phyloP scores from a whole-genome alignment of 2,797 vertebrate species.

The Microctenopoma lineatum region DNA sequence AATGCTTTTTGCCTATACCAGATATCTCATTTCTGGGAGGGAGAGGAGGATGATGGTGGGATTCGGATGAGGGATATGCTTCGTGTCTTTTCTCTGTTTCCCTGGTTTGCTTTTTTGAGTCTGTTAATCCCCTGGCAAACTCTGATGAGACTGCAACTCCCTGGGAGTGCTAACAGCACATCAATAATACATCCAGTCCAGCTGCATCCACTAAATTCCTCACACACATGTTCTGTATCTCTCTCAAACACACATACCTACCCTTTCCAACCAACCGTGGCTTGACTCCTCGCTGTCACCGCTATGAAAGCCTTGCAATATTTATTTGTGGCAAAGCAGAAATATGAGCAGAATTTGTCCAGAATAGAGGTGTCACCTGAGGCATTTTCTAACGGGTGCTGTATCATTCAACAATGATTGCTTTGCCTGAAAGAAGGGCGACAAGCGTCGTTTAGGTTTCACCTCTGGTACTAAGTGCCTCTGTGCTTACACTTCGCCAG shows the following conservation, averaged over 20 bases:
- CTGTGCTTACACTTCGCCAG: slow-evolving; percentile 57
- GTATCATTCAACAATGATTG: slow-evolving; percentile 62
- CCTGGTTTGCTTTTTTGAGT: slow-evolving; percentile 72
- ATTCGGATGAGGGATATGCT: slow-evolving; percentile 51
- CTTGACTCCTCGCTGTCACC: slow-evolving; percentile 69
- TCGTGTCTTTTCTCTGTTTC: slow-evolving; percentile 65
- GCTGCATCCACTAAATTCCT: slow-evolving; percentile 70
- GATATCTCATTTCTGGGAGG: slow-evolving; percentile 37
- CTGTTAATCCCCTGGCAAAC: slow-evolving; percentile 80
- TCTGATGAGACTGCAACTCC: slow-evolving; percentile 80
- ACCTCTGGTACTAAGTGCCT: slow-evolving; percentile 42
- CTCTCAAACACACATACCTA: slow-evolving; percentile 47
- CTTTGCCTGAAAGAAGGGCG: slow-evolving; percentile 55
- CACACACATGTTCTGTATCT: slow-evolving; percentile 43
- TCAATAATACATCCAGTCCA: slow-evolving; percentile 82
- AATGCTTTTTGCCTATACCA: slow-evolving; percentile 50
- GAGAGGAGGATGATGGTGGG: slow-evolving; percentile 20
- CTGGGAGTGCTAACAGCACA: slow-evolving; percentile 76
- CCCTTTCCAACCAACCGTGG: slow-evolving; percentile 52
- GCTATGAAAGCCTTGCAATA: slow-evolving; percentile 74
- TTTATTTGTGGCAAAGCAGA: slow-evolving; percentile 70
- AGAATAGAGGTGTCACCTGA: slow-evolving; percentile 61
- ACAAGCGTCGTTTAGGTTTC: slow-evolving; percentile 63
- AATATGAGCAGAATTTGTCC: slow-evolving; percentile 70
- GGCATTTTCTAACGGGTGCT: slow-evolving; percentile 59